Evolutionary conservation across 2,888 invertebrate genomes (phyloP).

Genomic region (Sphaerophoria rueppellii): DNA sequence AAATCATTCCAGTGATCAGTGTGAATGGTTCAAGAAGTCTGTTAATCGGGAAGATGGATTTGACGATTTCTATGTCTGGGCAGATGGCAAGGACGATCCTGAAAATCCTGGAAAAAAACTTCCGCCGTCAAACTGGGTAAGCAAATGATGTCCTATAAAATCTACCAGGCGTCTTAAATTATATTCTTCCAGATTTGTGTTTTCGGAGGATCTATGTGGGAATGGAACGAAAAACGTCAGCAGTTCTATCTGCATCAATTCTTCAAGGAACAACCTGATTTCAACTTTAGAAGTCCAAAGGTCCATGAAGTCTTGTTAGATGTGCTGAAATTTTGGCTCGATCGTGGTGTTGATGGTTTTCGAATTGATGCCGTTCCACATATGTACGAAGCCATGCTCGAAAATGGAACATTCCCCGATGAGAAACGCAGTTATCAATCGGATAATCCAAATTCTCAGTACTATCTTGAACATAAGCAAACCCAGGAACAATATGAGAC

Average conservation of each 20-base stretch:
- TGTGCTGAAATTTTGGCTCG: constrained; percentile 88
- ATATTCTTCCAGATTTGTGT: constrained; percentile 76
- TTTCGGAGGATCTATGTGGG: constrained; percentile 87
- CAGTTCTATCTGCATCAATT: constrained; percentile 88
- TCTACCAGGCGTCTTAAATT: background rate
- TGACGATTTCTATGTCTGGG: constrained; percentile 90
- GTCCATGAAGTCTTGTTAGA: constrained; percentile 87
- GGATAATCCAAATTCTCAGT: constrained; percentile 83
- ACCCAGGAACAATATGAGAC: constrained; percentile 85
- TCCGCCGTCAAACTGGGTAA: constrained; percentile 78
- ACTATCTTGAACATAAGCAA: constrained; percentile 85
- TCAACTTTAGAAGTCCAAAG: constrained; percentile 88
- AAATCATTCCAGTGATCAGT: constrained; percentile 90
- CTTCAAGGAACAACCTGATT: constrained; percentile 88
- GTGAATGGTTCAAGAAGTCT: constrained; percentile 93
- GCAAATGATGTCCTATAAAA: background rate
- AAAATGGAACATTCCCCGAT: constrained; percentile 79
- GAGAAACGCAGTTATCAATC: constrained; percentile 83
- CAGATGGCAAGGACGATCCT: constrained; percentile 83
- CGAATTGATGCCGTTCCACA: constrained; percentile 87
- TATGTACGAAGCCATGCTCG: constrained; percentile 82
- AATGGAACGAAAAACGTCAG: constrained; percentile 85
- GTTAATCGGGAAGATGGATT: constrained; percentile 85
- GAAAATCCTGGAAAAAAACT: constrained; percentile 69
- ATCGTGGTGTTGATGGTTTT: constrained; percentile 90